Base-by-base conservation (phyloP, 2,113 vertebrate species). In the Sterna hirundo region DNA sequence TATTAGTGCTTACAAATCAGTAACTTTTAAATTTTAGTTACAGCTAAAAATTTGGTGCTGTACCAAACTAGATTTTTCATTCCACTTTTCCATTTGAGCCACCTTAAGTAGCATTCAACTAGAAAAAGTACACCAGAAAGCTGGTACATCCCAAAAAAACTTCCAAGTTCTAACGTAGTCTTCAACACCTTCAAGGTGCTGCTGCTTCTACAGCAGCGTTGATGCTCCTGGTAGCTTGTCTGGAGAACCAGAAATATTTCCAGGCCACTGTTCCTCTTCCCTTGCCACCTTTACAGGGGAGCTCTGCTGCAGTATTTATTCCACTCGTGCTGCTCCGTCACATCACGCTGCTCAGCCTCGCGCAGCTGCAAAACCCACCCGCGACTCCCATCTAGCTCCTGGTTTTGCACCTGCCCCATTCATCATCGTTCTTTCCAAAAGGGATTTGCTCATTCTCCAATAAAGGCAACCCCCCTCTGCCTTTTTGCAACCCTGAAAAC, bases 291-390 rank as follows among this genome's bases (percentile, higher is more conserved):
- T 78, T 42, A 26, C 49, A 26, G 1, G 0, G 71, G 36, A 88
- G 65, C 27, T 92, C 44, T 85, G 47, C 57, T 94, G 88, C 86
- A 94, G 29, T 91, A 90, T 94, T 95, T 80, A 93, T 88, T 95
- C 69, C 71, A 9, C 72, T 96, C 40, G 2, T 46, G 86, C 66
- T 64, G 78, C 30, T 71, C 90, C 75, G 77, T 47, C 86, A 64
- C 76, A 76, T 69, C 74, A 36, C n/a, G 6, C 64, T 61, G 86
- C 65, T 88, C 22, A 15, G 84, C n/a, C 8, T 11, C 49, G 72
- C 79, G 64, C 93, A 96, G 96, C 94, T 95, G 92, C 86, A 97
- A 80, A 93, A 81, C 10, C 78, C 91, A 91, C 83, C 91, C 91
- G 95, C 93, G 86, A 68, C 71, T 86, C 71, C 52, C 69, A 26